A percentile compares a stretch with the other conserved stretches of the same genome.
Evolutionary conservation across 2,113 vertebrate species (phyloP).

Genomic region (Phycodurus eques): DNA sequence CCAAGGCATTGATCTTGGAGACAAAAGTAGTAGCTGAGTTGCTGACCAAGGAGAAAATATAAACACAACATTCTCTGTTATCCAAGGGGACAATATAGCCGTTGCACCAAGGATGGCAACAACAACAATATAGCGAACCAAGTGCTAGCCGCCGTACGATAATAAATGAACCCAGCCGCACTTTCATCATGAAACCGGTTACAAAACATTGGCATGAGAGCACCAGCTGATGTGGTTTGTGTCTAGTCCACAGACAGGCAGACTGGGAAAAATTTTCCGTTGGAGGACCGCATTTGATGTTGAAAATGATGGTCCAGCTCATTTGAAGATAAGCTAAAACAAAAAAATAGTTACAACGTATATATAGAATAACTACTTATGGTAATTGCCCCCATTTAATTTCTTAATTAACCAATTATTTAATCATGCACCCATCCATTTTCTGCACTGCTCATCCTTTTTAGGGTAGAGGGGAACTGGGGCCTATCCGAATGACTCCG

Average conservation of each 20-base stretch:
- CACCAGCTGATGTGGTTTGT: constrained; percentile 5
- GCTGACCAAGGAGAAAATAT: constrained; percentile 69
- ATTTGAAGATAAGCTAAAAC: no score
- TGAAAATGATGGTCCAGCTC: background rate
- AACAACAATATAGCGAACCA: constrained; percentile 48
- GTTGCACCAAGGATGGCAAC: constrained; percentile 46
- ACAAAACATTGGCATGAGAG: constrained; percentile 11
- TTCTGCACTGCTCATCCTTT: no score
- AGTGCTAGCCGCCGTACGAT: constrained; percentile 44
- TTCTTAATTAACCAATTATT: no score
- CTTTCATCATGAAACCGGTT: constrained; percentile 26
- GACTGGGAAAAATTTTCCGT: background rate
- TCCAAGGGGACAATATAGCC: constrained; percentile 62
- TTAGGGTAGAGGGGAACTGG: no score
- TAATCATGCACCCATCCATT: no score
- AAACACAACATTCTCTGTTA: constrained; percentile 57
- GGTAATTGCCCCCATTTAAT: no score
- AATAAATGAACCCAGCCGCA: constrained; percentile 49
- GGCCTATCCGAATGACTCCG: no score
- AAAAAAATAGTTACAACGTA: no score
- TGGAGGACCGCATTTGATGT: background rate
- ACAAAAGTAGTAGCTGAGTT: constrained; percentile 71
- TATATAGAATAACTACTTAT: no score
- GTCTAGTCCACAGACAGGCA: background rate
- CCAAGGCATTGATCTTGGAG: constrained; percentile 68